phyloP scores from a whole-genome alignment of 2,797 vertebrate species.

The Melopsittacus undulatus region DNA sequence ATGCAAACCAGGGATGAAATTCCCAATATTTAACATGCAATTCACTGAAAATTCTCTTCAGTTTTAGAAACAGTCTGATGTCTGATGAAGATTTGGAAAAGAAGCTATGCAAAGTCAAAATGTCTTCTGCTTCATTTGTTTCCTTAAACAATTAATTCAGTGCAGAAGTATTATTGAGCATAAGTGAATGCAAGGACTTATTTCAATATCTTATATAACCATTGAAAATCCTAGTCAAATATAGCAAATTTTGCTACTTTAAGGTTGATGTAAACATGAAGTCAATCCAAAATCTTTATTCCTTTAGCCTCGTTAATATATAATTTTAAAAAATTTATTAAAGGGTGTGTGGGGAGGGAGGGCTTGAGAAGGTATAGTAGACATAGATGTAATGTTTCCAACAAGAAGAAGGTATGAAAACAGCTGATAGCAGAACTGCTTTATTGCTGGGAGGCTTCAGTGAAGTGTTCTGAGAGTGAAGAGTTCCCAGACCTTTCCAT shows the following conservation, averaged over 20 bases:
- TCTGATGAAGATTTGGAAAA: conserved; percentile 10
- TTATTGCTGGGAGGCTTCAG: not conserved
- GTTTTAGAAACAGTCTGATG: conserved; percentile 52
- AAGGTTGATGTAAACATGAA: not conserved
- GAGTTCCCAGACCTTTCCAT: not conserved
- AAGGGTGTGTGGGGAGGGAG: not conserved
- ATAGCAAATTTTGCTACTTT: not conserved
- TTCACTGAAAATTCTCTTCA: not conserved
- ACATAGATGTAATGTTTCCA: not conserved
- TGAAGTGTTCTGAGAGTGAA: not conserved
- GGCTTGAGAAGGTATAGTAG: not conserved
- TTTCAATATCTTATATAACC: conserved; percentile 25
- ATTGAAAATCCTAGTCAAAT: conserved; percentile 11
- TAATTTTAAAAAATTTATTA: not conserved
- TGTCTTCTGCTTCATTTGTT: conserved; percentile 28
- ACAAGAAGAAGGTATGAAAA: not conserved
- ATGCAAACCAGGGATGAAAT: not conserved
- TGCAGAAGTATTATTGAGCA: conserved; percentile 28
- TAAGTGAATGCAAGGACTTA: conserved; percentile 16
- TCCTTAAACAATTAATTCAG: conserved; percentile 4
- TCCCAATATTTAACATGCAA: not conserved
- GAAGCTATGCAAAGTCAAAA: conserved; percentile 33
- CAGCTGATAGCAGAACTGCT: not conserved
- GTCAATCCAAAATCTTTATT: not conserved
- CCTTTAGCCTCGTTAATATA: not conserved